Percentiles rank a stretch among this genome's conserved stretches.
phyloP scores from a whole-genome alignment of 2,888 invertebrate genomes.

The Himalopsyche japonica region DNA sequence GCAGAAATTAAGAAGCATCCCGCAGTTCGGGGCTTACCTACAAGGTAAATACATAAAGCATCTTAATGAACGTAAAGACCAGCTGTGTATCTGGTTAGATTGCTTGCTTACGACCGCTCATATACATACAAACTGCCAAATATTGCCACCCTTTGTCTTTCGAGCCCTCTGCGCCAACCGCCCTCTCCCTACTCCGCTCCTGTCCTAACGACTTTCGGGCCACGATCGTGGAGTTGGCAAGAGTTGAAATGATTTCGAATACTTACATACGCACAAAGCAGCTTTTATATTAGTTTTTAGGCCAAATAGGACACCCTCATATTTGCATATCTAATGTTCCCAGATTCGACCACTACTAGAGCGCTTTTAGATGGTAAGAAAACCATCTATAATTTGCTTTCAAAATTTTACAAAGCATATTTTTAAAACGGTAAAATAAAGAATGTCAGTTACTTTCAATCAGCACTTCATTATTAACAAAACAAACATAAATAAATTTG shows the following conservation, averaged over 20 bases:
- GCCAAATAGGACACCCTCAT: neutral
- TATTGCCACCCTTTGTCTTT: slow-evolving; percentile 37
- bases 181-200: slow-evolving; percentile 58
- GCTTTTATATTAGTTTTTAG: neutral
- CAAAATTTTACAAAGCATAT: too few relatives aligned
- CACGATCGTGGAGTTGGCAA: neutral
- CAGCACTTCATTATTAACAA: too few relatives aligned
- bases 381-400: too few relatives aligned
- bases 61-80: slow-evolving; percentile 63
- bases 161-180: slow-evolving; percentile 53
- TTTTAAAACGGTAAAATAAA: too few relatives aligned
- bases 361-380: too few relatives aligned
- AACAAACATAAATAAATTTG: too few relatives aligned
- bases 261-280: neutral
- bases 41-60: slow-evolving; percentile 55
- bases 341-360: too few relatives aligned
- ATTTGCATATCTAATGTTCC: too few relatives aligned
- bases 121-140: slow-evolving; percentile 62
- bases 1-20: slow-evolving; percentile 38
- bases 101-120: slow-evolving; percentile 58
- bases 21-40: slow-evolving; percentile 24
- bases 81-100: slow-evolving; percentile 52
- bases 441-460: too few relatives aligned
- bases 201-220: neutral
- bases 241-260: neutral